A percentile compares a stretch with the other conserved stretches of the same genome.
phyloP scores from a whole-genome alignment of 2,888 invertebrate species.

The Fissipunctia ypsillon region DNA sequence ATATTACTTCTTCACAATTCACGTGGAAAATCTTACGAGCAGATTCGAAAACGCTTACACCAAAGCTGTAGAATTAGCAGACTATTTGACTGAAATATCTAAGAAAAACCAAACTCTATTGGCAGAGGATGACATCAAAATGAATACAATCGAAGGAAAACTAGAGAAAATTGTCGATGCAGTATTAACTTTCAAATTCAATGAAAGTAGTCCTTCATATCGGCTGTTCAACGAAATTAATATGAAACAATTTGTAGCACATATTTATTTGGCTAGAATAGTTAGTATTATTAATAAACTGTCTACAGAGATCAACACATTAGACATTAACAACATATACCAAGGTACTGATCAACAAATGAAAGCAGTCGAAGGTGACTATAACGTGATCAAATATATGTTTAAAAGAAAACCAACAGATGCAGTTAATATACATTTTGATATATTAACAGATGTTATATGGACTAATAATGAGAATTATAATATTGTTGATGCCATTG shows the following conservation, averaged over 20 bases:
- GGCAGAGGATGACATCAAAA: constrained; percentile 70
- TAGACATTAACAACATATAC: constrained; percentile 67
- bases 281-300: constrained; percentile 80
- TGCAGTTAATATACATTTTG: constrained; percentile 80
- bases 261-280: constrained; percentile 81
- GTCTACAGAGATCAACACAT: constrained; percentile 69
- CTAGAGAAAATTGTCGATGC: constrained; percentile 75
- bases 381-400: constrained; percentile 74
- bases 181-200: constrained; percentile 78
- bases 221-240: constrained; percentile 78
- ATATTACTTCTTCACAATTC: constrained; percentile 82
- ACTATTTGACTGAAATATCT: constrained; percentile 71
- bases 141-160: constrained; percentile 75
- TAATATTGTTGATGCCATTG: constrained; percentile 75
- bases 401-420: constrained; percentile 82
- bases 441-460: constrained; percentile 80
- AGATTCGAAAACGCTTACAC: constrained; percentile 78
- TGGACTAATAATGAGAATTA: constrained; percentile 75
- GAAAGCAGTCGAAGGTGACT: constrained; percentile 72
- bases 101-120: constrained; percentile 72
- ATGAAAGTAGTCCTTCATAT: constrained; percentile 75
- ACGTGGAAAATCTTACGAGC: constrained; percentile 78
- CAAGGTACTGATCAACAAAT: constrained; percentile 69
- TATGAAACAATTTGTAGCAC: constrained; percentile 77
- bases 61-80: constrained; percentile 73